A percentile compares a stretch with the other conserved stretches of the same genome.
phyloP scores from a whole-genome alignment of 2,888 invertebrate species.

The Eilema depressum region DNA sequence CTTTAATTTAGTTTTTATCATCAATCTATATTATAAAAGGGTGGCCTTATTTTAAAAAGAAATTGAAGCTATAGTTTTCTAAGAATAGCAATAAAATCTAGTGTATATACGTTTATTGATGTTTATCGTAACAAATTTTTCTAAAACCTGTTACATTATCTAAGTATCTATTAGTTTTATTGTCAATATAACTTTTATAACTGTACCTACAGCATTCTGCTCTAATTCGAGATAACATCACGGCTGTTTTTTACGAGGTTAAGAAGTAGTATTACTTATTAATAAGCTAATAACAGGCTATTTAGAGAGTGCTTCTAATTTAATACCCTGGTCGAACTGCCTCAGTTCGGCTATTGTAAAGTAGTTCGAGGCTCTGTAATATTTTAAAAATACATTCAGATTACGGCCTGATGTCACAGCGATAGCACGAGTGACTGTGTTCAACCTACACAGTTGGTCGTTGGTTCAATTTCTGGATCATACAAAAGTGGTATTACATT shows the following conservation, averaged over 20 bases:
- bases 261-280: background rate
- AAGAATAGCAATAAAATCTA: constrained; percentile 1
- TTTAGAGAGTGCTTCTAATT: background rate
- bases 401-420: no score
- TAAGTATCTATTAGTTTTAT: background rate
- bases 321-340: background rate
- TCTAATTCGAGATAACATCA: background rate
- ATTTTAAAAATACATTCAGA: no score
- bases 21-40: no score
- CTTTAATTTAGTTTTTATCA: no score
- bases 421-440: no score
- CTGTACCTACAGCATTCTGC: background rate
- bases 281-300: background rate
- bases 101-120: background rate
- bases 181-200: constrained; percentile 3
- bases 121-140: constrained; percentile 8
- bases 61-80: background rate
- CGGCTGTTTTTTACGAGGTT: background rate
- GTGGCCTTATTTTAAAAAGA: background rate
- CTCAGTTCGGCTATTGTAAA: no score
- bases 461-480: no score
- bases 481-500: no score
- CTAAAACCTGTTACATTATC: constrained; percentile 1
- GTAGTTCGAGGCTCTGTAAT: no score
- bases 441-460: no score